Conservation (phyloP, 2,888 invertebrate species). For the Chirona hameri region DNA sequence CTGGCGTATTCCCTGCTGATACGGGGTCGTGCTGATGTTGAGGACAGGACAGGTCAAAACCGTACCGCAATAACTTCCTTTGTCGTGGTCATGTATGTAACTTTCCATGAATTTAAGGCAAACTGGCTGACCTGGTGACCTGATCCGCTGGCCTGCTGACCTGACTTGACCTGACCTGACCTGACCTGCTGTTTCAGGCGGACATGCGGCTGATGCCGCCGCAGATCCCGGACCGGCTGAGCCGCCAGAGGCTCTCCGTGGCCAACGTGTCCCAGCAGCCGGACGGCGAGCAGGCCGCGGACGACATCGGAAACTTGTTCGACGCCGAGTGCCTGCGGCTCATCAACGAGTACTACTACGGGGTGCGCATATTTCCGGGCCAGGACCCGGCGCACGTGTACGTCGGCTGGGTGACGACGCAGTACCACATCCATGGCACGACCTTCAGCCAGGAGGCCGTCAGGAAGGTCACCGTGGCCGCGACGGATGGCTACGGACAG, state of each 20-base stretch:
- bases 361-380: constrained; percentile 79
- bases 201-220: constrained; percentile 26
- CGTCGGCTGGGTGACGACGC: constrained; percentile 99
- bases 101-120: too few species aligned
- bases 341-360: constrained; percentile 97
- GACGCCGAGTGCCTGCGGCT: constrained; percentile 81
- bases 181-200: background rate
- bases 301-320: constrained; percentile 49
- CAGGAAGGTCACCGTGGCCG: constrained; percentile 67
- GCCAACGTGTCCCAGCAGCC: background rate
- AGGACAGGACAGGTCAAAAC: too few species aligned
- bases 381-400: constrained; percentile 93
- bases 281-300: constrained; percentile 33
- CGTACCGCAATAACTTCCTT: too few species aligned
- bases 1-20: too few species aligned
- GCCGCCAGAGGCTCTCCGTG: background rate
- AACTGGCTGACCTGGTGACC: too few species aligned
- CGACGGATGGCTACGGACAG: constrained; percentile 34
- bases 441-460: constrained; percentile 86
- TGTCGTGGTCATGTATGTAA: too few species aligned
- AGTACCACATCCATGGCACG: constrained; percentile 86
- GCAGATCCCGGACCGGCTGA: background rate
- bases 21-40: too few species aligned
- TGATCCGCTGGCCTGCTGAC: too few species aligned
- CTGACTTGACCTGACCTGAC: background rate